Conservation (phyloP, 64 coral and sea anemone species). For the Pocillopora verrucosa region DNA sequence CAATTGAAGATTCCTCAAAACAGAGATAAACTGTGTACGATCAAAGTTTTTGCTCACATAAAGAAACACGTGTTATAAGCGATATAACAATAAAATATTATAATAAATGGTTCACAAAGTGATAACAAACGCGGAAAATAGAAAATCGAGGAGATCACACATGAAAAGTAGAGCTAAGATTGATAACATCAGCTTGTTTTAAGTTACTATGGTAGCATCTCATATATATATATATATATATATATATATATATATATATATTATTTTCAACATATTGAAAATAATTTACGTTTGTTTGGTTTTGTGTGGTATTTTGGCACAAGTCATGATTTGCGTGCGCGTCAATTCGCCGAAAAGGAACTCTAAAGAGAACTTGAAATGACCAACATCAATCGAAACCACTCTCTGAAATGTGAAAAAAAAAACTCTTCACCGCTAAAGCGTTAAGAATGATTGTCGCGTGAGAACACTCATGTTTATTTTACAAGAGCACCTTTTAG, state of each 20-base stretch:
- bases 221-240: too few species aligned
- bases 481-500: neutral
- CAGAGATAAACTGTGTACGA: too few species aligned
- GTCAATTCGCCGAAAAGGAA: neutral
- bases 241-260: too few species aligned
- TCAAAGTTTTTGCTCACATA: too few species aligned
- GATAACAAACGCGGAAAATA: neutral
- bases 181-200: too few species aligned
- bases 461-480: slow-evolving; percentile 31
- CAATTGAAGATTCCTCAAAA: too few species aligned
- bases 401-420: neutral
- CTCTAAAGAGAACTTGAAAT: neutral
- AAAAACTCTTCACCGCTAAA: neutral
- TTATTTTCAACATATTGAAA: too few species aligned
- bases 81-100: neutral
- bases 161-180: too few species aligned
- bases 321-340: too few species aligned
- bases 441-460: neutral
- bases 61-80: neutral
- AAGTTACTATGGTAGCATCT: too few species aligned
- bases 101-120: slow-evolving; percentile 1
- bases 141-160: neutral
- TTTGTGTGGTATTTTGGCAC: too few species aligned
- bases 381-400: neutral
- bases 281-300: too few species aligned